Base-by-base conservation (phyloP, 35 echinoderm and acorn worm species). In the Holothuria glaberrima region DNA sequence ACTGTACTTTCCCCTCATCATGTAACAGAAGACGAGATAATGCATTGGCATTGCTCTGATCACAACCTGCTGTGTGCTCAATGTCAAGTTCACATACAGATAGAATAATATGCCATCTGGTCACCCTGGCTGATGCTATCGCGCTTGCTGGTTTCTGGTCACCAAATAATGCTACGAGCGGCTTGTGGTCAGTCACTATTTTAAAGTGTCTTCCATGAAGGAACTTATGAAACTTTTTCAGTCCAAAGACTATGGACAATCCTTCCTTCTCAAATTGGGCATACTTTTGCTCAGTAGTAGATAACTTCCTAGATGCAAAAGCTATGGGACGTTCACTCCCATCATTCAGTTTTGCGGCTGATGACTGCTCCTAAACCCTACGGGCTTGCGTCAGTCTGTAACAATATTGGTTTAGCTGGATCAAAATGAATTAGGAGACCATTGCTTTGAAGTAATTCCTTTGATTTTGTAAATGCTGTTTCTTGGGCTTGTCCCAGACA, bases 301-400 rank as follows among this genome's bases (percentile, higher is more conserved):
- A 61, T 20, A 91, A 67, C n/a, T 82, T 68, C 16, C 93, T 50
- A 13, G 93, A 94, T 24, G 93, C 93, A 48, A 79, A 91, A 18
- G 93, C 52, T 0, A 94, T 88, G 0, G 93, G 82, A 27, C 83
- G 54, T 12, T 95, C 94, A 30, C 30, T 64, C 21, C 68, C 60
- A 38, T 95, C 78, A 63, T 50, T 32, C 26, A 50, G n/a, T 58
- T 16, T 56, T 34, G 75, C 92, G 90, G 38, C 86, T 89, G 38
- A 95, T 72, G 12, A 92, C 86, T 46, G 86, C 86, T 54, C 50
- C 50, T 76, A 92, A 80, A 22, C 94, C 90, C 86, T 95, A 95
- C 12, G 86, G 86, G 46, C 76, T 89, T 1, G 90, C 86, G 79
- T 95, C 90, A 28, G 64, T 75, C 34, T 88, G 61, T 52, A 92